These are phyloP conservation scores for Actinia tenebrosa DNA, from an alignment of 64 coral and sea anemone species.

Conservation along the genomic window DNA sequence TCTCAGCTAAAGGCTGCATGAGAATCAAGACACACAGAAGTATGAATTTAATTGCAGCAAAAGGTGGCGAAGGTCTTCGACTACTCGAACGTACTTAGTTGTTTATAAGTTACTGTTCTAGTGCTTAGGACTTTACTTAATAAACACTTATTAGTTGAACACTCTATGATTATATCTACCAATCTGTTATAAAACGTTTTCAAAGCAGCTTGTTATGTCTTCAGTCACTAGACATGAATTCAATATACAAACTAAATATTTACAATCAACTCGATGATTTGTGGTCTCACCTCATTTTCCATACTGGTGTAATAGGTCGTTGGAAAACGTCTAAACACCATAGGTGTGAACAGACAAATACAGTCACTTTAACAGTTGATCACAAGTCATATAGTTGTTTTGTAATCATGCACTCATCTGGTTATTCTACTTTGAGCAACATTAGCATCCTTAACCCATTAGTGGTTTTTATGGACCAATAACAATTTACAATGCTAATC, in stretches of 20 bases:
- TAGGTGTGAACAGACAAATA: background rate
- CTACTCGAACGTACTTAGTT: too few species aligned
- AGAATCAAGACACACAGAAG: background rate
- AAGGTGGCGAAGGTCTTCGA: background rate
- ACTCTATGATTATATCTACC: background rate
- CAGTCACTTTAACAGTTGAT: background rate
- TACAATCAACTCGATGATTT: background rate
- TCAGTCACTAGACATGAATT: background rate
- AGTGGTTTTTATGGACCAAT: background rate
- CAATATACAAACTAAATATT: background rate
- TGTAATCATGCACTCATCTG: background rate
- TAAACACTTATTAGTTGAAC: background rate
- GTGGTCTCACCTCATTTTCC: background rate
- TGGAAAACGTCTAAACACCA: background rate
- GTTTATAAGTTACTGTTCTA: too few species aligned
- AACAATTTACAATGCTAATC: background rate
- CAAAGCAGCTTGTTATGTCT: background rate
- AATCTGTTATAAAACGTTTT: too few species aligned
- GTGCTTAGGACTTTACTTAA: background rate
- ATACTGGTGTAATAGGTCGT: background rate
- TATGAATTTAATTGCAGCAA: background rate
- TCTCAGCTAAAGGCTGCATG: background rate
- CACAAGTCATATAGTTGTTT: background rate
- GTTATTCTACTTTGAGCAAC: background rate
- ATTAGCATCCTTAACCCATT: background rate